Evolutionary conservation across 1,140 invertebrate genomes (phyloP).

Genomic region (Anoplolepis gracilipes): DNA sequence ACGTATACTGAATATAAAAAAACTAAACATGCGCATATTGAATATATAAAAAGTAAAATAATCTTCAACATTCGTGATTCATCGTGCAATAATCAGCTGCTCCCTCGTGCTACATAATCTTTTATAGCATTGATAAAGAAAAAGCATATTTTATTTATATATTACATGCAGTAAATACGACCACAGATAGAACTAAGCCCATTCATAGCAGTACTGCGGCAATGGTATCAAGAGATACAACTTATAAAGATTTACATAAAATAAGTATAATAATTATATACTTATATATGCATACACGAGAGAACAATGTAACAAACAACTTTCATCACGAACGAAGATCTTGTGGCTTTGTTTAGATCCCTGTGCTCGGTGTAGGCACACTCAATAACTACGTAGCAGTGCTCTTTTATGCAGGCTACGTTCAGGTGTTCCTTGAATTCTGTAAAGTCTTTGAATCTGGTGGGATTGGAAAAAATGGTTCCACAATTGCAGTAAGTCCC

Average conservation of each 20-base stretch:
- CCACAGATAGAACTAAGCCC: constrained; percentile 69
- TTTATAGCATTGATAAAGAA: constrained; percentile 10
- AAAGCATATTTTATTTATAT: constrained; percentile 21
- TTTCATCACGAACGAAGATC: constrained; percentile 67
- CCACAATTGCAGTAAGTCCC: constrained; percentile 94
- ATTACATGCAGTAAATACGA: constrained; percentile 12
- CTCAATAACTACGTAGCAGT: constrained; percentile 87
- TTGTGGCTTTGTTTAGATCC: constrained; percentile 86
- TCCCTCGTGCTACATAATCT: constrained; percentile 47
- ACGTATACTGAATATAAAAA: not conserved
- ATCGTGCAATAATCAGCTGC: constrained; percentile 39
- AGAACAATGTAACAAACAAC: constrained; percentile 40
- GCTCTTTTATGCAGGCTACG: constrained; percentile 88
- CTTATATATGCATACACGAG: not conserved
- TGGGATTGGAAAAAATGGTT: constrained; percentile 97
- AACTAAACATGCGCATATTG: too few species aligned
- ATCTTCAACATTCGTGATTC: not conserved
- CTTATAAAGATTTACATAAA: not conserved
- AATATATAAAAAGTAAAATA: not conserved
- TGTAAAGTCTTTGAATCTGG: constrained; percentile 89
- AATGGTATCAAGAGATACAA: constrained; percentile 9
- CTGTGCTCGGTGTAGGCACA: constrained; percentile 85
- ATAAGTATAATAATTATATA: not conserved
- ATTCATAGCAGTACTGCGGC: not conserved
- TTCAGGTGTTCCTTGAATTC: constrained; percentile 89